Evolutionary conservation across 92 coral and sea anemone genomes (phyloP).

Genomic region (Blastomussa wellsi): DNA sequence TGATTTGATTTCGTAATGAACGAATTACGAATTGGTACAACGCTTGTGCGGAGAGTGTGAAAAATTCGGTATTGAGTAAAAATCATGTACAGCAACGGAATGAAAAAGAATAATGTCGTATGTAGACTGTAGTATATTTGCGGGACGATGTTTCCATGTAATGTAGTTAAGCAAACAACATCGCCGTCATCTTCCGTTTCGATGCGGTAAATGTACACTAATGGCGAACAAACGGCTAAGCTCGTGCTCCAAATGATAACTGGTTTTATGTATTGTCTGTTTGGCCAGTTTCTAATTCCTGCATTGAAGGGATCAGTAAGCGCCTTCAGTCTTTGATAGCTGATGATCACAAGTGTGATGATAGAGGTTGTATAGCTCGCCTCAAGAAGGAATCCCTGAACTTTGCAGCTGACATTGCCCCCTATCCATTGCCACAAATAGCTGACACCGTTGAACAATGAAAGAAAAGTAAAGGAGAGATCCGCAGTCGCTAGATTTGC

Average conservation of each 20-base stretch:
- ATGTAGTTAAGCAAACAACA: conserved; percentile 18
- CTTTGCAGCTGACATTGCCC: conserved; percentile 37
- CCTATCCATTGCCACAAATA: conserved; percentile 43
- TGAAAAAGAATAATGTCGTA: conserved; percentile 22
- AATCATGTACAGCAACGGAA: conserved; percentile 27
- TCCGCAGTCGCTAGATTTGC: conserved; percentile 52
- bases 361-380: conserved; percentile 50
- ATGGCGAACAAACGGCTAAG: conserved; percentile 43
- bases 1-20: background rate
- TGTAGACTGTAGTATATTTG: conserved; percentile 46
- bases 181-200: background rate
- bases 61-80: conserved; percentile 16
- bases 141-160: conserved; percentile 16
- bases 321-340: conserved; percentile 33
- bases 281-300: conserved; percentile 1
- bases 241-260: conserved; percentile 26
- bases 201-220: conserved; percentile 36
- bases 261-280: conserved; percentile 1
- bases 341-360: conserved; percentile 39
- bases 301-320: conserved; percentile 38
- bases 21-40: conserved; percentile 2
- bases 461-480: conserved; percentile 43
- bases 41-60: conserved; percentile 11
- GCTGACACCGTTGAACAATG: conserved; percentile 16
- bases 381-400: conserved; percentile 52